phyloP scores from a whole-genome alignment of 2,797 vertebrate species.

The Melanotaenia pygmaea region DNA sequence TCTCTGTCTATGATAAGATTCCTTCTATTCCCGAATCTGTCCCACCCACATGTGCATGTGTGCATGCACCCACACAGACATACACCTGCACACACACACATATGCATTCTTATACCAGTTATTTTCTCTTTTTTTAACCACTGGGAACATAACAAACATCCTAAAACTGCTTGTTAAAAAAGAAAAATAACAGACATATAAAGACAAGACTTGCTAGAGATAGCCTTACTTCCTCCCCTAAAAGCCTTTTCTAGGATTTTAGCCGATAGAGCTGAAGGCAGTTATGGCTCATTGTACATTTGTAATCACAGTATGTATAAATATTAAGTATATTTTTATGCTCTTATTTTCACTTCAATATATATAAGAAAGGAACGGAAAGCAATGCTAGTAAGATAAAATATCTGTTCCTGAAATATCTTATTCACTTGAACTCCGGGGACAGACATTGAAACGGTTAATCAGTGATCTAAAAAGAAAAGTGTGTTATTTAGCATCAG shows the following conservation, averaged over 20 bases:
- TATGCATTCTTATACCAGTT: conserved; percentile 35
- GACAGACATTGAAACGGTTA: conserved; percentile 13
- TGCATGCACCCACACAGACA: conserved; percentile 8
- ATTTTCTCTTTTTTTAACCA: conserved; percentile 34
- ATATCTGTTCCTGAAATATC: conserved; percentile 25
- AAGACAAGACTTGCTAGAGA: conserved; percentile 23
- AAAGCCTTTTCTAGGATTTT: conserved; percentile 29
- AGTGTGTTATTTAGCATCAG: conserved; percentile 30
- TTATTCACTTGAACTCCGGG: conserved; percentile 21
- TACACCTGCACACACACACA: conserved; percentile 3
- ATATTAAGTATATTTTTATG: background rate
- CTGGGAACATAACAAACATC: conserved; percentile 38
- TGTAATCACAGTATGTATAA: conserved; percentile 3
- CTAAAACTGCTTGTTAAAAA: conserved; percentile 37
- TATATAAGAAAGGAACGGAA: conserved; percentile 17
- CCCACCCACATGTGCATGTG: conserved; percentile 67
- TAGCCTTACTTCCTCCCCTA: background rate
- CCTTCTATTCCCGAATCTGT: conserved; percentile 69
- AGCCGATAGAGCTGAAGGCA: conserved; percentile 4
- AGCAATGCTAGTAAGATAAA: conserved; percentile 25
- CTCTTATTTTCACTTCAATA: conserved; percentile 1
- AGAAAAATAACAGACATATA: conserved; percentile 24
- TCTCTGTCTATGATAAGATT: conserved; percentile 74
- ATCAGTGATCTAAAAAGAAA: conserved; percentile 33
- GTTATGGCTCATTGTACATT: background rate